These are phyloP conservation scores for Ancistrus triradiatus DNA, from an alignment of 2,113 vertebrate species.

Conservation along the genomic window DNA sequence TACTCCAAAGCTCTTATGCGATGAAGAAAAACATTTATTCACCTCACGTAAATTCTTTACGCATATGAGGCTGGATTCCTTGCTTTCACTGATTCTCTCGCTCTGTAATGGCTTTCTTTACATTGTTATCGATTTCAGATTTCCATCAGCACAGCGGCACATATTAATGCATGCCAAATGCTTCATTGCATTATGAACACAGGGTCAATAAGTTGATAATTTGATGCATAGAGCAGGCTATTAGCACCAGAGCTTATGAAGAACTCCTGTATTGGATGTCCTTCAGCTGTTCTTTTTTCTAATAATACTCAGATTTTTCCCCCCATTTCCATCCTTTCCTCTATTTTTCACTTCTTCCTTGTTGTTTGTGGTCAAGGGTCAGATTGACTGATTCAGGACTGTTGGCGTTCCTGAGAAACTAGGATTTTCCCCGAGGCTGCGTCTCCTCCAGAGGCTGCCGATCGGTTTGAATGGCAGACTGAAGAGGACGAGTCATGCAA, in stretches of 20 bases:
- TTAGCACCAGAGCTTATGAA: constrained; percentile 18
- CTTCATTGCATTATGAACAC: constrained; percentile 31
- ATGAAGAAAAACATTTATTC: too few species aligned
- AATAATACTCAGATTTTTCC: not conserved
- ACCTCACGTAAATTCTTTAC: constrained; percentile 7
- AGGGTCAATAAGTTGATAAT: constrained; percentile 33
- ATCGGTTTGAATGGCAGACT: not conserved
- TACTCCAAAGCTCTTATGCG: too few species aligned
- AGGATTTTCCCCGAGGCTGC: not conserved
- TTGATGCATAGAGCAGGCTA: constrained; percentile 26
- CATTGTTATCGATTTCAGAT: constrained; percentile 37
- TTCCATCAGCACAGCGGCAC: constrained; percentile 18
- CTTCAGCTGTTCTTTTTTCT: constrained; percentile 8
- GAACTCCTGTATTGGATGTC: constrained; percentile 6
- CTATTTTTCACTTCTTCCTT: not conserved
- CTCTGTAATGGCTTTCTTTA: constrained; percentile 33
- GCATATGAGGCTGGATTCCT: constrained; percentile 1
- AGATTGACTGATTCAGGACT: not conserved
- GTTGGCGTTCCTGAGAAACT: constrained; percentile 3
- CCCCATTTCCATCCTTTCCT: not conserved
- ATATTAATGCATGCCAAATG: constrained; percentile 33
- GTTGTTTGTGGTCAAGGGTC: not conserved
- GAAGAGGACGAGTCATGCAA: not conserved
- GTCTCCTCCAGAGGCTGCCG: not conserved
- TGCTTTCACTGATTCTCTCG: constrained; percentile 9